phyloP scores from a whole-genome alignment of 2,797 vertebrate genomes.

The Erethizon dorsatum region DNA sequence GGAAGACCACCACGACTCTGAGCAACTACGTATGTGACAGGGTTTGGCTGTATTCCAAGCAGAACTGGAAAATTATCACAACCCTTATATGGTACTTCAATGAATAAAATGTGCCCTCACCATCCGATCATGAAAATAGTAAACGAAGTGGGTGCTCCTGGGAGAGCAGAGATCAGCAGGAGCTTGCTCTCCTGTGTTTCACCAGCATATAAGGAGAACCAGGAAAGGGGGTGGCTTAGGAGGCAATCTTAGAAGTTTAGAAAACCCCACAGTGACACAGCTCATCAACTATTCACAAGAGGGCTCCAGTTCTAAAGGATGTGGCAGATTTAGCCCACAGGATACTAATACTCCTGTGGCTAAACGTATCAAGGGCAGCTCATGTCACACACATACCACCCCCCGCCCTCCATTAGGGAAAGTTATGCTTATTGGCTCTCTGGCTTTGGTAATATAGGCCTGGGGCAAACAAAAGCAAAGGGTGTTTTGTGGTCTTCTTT shows the following conservation, averaged over 20 bases:
- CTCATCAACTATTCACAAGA: neutral
- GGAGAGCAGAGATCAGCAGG: neutral
- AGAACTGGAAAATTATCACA: neutral
- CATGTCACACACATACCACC: fast-evolving
- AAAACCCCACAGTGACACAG: neutral
- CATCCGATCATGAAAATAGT: neutral
- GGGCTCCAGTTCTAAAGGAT: neutral
- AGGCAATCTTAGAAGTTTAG: neutral
- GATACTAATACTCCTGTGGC: neutral
- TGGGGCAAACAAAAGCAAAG: neutral
- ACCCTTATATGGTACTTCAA: neutral
- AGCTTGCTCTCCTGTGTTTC: too few species aligned
- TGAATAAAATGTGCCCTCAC: neutral
- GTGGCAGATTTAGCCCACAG: neutral
- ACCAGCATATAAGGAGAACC: fast-evolving
- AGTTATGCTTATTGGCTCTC: neutral
- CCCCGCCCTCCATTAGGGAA: neutral
- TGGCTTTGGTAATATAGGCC: neutral
- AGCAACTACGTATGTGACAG: too few species aligned
- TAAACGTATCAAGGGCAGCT: neutral
- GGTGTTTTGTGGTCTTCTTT: neutral
- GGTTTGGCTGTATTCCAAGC: neutral
- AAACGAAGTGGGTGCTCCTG: neutral
- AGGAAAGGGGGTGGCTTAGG: fast-evolving
- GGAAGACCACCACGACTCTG: neutral